phyloP scores from a whole-genome alignment of 2,113 vertebrate species.

The Naja naja region DNA sequence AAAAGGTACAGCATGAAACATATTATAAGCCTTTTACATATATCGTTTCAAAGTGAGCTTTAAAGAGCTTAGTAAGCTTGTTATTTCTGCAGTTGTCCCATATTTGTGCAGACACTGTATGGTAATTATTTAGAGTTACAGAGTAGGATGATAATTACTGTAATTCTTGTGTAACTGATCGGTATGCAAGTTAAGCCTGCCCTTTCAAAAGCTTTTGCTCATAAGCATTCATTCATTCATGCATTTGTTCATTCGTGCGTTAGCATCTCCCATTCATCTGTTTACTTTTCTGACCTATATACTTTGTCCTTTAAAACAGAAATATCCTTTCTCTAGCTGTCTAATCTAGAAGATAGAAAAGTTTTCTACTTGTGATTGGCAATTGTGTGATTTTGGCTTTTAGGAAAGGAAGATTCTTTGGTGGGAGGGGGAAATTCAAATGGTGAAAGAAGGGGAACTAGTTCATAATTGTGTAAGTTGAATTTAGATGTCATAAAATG shows the following conservation, averaged over 20 bases:
- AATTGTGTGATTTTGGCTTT: background rate
- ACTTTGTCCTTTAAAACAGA: constrained; percentile 8
- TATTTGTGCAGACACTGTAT: accelerated
- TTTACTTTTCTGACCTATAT: constrained; percentile 10
- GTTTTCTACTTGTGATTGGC: background rate
- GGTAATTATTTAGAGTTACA: background rate
- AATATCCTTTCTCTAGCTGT: background rate
- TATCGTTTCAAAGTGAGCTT: background rate
- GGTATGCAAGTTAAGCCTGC: background rate
- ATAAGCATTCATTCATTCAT: background rate
- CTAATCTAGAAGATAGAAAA: background rate
- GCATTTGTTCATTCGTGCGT: background rate
- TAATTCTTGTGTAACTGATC: background rate
- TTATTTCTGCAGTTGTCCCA: constrained; percentile 1
- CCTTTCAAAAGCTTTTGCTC: constrained; percentile 13
- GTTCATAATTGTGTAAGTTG: background rate
- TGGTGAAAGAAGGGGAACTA: background rate
- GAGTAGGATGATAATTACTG: background rate
- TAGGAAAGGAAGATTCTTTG: background rate
- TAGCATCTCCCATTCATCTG: background rate
- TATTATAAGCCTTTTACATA: background rate
- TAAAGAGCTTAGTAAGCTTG: background rate
- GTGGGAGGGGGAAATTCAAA: constrained; percentile 11
- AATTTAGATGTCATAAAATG: background rate
- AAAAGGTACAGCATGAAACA: background rate